Evolutionary conservation across 2,888 invertebrate species (phyloP).

Genomic region (Leptothorax acervorum): DNA sequence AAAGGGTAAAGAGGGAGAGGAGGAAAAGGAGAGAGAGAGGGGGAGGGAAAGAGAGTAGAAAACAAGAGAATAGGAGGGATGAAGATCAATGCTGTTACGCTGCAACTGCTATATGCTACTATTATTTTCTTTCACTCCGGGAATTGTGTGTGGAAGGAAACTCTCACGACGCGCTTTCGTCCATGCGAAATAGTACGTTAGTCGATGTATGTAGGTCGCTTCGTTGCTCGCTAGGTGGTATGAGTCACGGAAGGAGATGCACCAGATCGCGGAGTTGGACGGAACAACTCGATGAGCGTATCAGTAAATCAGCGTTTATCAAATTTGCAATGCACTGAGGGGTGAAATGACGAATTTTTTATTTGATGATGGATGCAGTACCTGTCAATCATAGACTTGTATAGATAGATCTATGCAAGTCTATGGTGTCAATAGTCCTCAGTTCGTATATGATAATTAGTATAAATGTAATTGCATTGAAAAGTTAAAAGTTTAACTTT

Average conservation of each 20-base stretch:
- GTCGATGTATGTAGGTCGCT: slow-evolving; percentile 51
- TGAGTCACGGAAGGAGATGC: slow-evolving; percentile 50
- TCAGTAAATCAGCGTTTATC: slow-evolving; percentile 32
- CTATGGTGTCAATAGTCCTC: not conserved
- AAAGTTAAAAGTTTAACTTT: not conserved
- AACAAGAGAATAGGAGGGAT: slow-evolving; percentile 49
- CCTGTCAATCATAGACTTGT: too few species aligned
- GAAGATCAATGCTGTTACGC: slow-evolving; percentile 76
- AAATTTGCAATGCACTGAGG: slow-evolving; percentile 4
- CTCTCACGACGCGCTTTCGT: slow-evolving; percentile 44
- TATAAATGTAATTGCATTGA: not conserved
- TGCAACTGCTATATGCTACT: slow-evolving; percentile 73
- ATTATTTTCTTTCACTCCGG: slow-evolving; percentile 42
- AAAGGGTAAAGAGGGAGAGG: slow-evolving; percentile 16
- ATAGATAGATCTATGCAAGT: too few species aligned
- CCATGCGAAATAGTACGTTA: slow-evolving; percentile 42
- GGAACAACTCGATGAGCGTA: slow-evolving; percentile 40
- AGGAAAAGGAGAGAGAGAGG: not conserved
- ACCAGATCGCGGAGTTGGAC: slow-evolving; percentile 29
- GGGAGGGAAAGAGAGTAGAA: slow-evolving; percentile 22
- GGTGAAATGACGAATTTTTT: slow-evolving; percentile 13
- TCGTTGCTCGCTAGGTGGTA: slow-evolving; percentile 34
- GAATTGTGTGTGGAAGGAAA: slow-evolving; percentile 54
- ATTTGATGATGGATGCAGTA: not conserved
- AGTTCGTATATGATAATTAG: not conserved